Evolutionary conservation across 1,140 invertebrate genomes (phyloP), one percentile per base, ranked within the genome.

Genomic region (Himalopsyche phryganea): DNA sequence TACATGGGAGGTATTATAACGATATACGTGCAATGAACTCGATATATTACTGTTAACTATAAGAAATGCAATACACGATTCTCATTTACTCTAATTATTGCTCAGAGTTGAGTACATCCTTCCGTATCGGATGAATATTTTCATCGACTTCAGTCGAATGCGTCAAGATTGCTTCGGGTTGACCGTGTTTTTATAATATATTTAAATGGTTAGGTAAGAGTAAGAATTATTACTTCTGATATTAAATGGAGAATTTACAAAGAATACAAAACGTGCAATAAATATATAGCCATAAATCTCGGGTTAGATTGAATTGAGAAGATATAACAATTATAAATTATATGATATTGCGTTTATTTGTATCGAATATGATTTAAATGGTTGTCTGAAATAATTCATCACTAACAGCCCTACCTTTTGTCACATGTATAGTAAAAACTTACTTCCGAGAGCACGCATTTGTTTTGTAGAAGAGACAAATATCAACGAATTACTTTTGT

Each of bases 291-390:
- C 61, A 60, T 63, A 19, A 60, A 57, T 52, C 38, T 63, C 36
- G 52, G 48, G 46, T 60, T 50, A 59, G 56, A 58, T 56, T 48
- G 52, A 33, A 52, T 40, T 11, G 33, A 41, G 42, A 52, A 51
- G 52, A 56, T 55, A 42, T 58, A 49, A 52, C 20, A 58, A 42
- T 55, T 58, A 54, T 52, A 54, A 28, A 54, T 57, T 53, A 58
- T 51, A 35, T 50, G 61, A 63, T 63, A 60, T 56, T 63, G 61
- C 61, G 61, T 63, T 63, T 63, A 63, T 63, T 63, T 63, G 61
- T 63, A 63, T 60, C 61, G 56, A 63, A 63, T 63, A 60, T 63
- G 57, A 41, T 20, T 58, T 63, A 9, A 28, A 28, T 28, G 23
- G 23, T 28, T 28, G 3, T 28, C 23, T 28, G 23, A 28, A 28